Evolutionary conservation across 2,888 invertebrate species (phyloP).

Genomic region (Peribatodes rhomboidaria): DNA sequence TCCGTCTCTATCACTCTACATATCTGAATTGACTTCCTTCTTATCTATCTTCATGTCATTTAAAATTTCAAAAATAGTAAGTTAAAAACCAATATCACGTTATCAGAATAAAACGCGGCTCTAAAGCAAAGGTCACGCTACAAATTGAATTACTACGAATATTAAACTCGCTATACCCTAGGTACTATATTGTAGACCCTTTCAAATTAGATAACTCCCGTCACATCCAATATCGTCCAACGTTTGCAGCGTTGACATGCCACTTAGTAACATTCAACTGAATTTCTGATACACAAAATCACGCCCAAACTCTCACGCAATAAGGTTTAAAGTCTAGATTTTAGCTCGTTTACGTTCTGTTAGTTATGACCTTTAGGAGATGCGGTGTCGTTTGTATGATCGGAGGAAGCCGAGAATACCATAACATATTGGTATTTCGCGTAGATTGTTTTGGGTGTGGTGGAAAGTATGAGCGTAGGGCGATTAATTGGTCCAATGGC

Average conservation of each 20-base stretch:
- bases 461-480: constrained; percentile 42
- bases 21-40: no score
- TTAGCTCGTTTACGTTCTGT: neutral
- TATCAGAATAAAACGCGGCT: no score
- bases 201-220: constrained; percentile 19
- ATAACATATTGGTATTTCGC: constrained; percentile 72
- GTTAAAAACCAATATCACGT: no score
- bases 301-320: neutral
- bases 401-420: constrained; percentile 64
- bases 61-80: no score
- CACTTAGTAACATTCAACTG: constrained; percentile 25
- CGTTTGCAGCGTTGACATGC: constrained; percentile 31
- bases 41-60: no score
- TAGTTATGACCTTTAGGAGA: constrained; percentile 26
- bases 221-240: constrained; percentile 30
- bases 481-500: constrained; percentile 45
- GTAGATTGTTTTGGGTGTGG: constrained; percentile 61
- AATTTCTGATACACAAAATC: neutral
- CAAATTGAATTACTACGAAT: neutral
- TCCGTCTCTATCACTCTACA: no score
- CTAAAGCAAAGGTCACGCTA: no score
- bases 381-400: constrained; percentile 46
- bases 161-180: neutral
- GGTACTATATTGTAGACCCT: neutral
- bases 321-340: constrained; percentile 19